A percentile compares a stretch with the other conserved stretches of the same genome.
These are phyloP conservation scores for Pseudonaja textilis DNA, from an alignment of 2,113 vertebrate genomes.

Conservation along the genomic window DNA sequence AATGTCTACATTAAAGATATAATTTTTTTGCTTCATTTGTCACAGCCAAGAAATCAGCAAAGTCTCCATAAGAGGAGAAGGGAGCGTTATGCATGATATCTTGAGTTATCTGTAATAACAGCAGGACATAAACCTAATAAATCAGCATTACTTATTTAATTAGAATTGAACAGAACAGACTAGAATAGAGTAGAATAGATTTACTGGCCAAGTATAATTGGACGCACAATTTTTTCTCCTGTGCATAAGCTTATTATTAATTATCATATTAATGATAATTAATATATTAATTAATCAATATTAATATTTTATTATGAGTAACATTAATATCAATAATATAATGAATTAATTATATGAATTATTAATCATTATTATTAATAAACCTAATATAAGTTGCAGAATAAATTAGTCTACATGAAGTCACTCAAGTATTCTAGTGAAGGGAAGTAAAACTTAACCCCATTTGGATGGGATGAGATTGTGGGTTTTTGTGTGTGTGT, in stretches of 20 bases:
- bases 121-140: not conserved
- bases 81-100: not conserved
- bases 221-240: too few relatives aligned
- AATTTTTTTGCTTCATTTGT: not conserved
- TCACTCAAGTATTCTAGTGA: not conserved
- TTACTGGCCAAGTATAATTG: too few relatives aligned
- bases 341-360: too few relatives aligned
- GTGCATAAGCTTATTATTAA: too few relatives aligned
- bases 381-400: not conserved
- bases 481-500: not conserved
- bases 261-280: too few relatives aligned
- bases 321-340: too few relatives aligned
- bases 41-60: not conserved
- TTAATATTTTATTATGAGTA: too few relatives aligned
- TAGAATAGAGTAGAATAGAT: too few relatives aligned
- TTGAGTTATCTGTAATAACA: not conserved
- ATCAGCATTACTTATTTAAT: not conserved
- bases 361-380: too few relatives aligned
- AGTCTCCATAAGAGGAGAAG: not conserved
- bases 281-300: too few relatives aligned
- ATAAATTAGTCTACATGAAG: not conserved
- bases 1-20: not conserved
- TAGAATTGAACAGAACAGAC: too few relatives aligned
- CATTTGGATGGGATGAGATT: not conserved
- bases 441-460: not conserved